Conservation (phyloP, 2,797 vertebrate genomes). For the Miichthys miiuy region DNA sequence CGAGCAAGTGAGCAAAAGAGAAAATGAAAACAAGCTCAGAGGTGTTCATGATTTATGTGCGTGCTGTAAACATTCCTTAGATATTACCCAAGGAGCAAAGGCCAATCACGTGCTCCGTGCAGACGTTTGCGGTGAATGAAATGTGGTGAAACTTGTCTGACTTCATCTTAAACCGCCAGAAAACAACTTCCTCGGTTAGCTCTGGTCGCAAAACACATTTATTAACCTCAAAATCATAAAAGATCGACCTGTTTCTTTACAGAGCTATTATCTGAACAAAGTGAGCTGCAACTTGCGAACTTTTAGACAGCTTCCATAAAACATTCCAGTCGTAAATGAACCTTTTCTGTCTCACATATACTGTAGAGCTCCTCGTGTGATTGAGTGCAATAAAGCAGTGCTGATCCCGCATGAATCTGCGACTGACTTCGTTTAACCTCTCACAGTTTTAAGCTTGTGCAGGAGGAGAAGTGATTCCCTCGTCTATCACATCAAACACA, state of each 20-base stretch:
- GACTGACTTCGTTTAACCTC: conserved; percentile 5
- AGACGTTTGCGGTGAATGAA: background rate
- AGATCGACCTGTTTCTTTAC: background rate
- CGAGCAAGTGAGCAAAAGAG: background rate
- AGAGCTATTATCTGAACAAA: background rate
- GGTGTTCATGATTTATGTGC: conserved; percentile 8
- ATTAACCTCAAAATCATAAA: background rate
- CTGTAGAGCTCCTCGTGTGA: conserved; percentile 6
- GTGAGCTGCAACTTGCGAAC: background rate
- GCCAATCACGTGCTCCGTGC: conserved; percentile 8
- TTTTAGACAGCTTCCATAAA: too few relatives aligned
- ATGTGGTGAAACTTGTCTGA: conserved; percentile 67
- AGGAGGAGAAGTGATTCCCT: background rate
- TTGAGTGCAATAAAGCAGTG: background rate
- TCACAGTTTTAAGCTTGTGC: conserved; percentile 5
- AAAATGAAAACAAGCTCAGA: conserved; percentile 20
- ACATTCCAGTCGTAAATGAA: background rate
- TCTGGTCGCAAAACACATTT: background rate
- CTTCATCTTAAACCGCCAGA: background rate
- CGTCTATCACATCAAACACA: background rate
- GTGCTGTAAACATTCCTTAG: conserved; percentile 62
- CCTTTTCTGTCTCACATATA: background rate
- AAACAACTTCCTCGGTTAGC: conserved; percentile 3
- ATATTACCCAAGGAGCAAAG: conserved; percentile 36
- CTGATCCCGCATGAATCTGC: conserved; percentile 34